Percentiles rank a stretch among this genome's conserved stretches.
Conservation (phyloP, 2,797 vertebrate genomes). For the Salmo trutta region DNA sequence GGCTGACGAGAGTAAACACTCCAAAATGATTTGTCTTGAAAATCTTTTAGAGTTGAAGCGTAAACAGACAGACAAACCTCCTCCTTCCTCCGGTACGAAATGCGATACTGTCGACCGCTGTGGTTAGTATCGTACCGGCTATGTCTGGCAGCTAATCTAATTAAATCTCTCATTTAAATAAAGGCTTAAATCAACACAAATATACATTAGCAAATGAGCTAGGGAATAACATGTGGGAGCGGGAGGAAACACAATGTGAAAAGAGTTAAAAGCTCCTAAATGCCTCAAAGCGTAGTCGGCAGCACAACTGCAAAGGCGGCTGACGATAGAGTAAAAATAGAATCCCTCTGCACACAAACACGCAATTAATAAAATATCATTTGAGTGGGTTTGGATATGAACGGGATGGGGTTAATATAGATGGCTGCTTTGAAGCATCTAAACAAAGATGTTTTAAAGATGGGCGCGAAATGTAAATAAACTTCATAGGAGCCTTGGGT, state of each 20-base stretch:
- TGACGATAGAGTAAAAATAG: constrained; percentile 60
- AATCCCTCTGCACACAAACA: constrained; percentile 47
- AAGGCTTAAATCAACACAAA: constrained; percentile 64
- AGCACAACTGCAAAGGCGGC: constrained; percentile 52
- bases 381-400: constrained; percentile 57
- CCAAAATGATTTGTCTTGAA: constrained; percentile 60
- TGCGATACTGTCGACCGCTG: constrained; percentile 33
- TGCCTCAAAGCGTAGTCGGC: constrained; percentile 48
- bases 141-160: constrained; percentile 56
- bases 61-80: constrained; percentile 59
- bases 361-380: constrained; percentile 70
- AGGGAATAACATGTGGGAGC: constrained; percentile 50
- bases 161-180: constrained; percentile 58
- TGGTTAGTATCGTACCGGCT: constrained; percentile 53
- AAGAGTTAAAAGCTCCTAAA: constrained; percentile 63
- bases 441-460: constrained; percentile 76
- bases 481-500: constrained; percentile 82
- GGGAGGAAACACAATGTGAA: constrained; percentile 63
- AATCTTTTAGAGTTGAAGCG: constrained; percentile 62
- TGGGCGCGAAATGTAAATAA: constrained; percentile 85
- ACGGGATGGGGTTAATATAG: constrained; percentile 49
- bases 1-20: constrained; percentile 54
- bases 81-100: constrained; percentile 47
- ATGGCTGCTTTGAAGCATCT: constrained; percentile 70
- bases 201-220: constrained; percentile 60